These are phyloP conservation scores for Phortica magna DNA, from an alignment of 2,888 invertebrate genomes.

Conservation along the genomic window DNA sequence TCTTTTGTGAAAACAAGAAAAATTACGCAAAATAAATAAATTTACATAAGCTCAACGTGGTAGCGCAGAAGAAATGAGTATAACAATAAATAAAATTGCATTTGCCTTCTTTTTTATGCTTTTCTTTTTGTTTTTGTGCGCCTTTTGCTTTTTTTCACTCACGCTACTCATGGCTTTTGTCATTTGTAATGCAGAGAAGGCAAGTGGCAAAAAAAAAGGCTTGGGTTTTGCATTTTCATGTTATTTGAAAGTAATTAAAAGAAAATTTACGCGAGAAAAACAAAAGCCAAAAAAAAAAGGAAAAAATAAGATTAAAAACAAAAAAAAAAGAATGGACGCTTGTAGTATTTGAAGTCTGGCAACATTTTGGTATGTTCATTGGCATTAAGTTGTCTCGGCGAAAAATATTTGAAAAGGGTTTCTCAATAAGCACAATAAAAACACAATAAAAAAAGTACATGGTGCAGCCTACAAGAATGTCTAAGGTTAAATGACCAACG, in stretches of 20 bases:
- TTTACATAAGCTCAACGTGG: conserved; percentile 66
- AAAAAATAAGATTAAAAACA: conserved; percentile 35
- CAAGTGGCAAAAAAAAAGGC: conserved; percentile 37
- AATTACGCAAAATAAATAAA: conserved; percentile 74
- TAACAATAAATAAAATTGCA: conserved; percentile 73
- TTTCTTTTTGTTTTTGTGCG: conserved; percentile 23
- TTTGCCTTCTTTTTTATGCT: conserved; percentile 57
- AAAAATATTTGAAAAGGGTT: conserved; percentile 18
- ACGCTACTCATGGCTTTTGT: conserved; percentile 40
- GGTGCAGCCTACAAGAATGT: too few species aligned
- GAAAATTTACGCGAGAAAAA: conserved; percentile 54
- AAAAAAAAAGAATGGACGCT: conserved; percentile 23
- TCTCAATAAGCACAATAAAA: neutral
- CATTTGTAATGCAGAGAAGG: conserved; percentile 34
- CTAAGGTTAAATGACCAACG: neutral
- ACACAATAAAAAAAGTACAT: neutral
- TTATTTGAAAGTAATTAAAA: conserved; percentile 71
- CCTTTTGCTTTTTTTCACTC: conserved; percentile 45
- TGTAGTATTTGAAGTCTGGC: neutral
- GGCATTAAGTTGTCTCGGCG: conserved; percentile 47
- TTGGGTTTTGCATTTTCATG: conserved; percentile 50
- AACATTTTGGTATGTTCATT: conserved; percentile 8
- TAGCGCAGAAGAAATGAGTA: conserved; percentile 55
- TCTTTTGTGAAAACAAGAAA: conserved; percentile 71
- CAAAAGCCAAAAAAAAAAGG: neutral